Base-by-base conservation (phyloP, 2,888 invertebrate species). In the Argyresthia albistria region DNA sequence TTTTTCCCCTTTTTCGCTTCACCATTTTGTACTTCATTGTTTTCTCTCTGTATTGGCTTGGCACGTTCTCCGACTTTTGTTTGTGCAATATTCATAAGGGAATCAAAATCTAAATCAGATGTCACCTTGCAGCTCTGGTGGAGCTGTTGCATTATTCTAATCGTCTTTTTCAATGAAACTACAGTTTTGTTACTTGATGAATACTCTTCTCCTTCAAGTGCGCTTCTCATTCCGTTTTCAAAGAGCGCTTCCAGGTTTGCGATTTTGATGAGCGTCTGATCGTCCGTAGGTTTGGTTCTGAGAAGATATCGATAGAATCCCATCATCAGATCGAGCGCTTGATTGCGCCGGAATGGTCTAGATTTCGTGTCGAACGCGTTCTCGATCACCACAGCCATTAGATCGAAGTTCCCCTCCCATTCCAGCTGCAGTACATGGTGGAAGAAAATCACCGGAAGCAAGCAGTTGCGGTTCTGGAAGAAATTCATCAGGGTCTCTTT, bases 281-380 rank as follows among this genome's bases (percentile, higher is more conserved):
- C 76, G 9, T 71, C 55, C 35, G 60, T 58, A 8, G 80, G 74
- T 57, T 88, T 88, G 55, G 63, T 70, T 56, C 87, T 73, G 61
- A 91, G 88, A 11, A 90, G 73, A 60, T 92, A 90, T 49, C 87
- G 83, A 68, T 92, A 93, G 58, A 93, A 91, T 3, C 90, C 80
- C n/a, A 83, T 78, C 47, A 93, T 67, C 54, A 94, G 74, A 63
- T 93, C 92, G 1, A 92, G 63, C 0, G 92, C 92, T 76, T 93
- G 93, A 57, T 89, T 90, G 46, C 91, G 88, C 25, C 92, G 84
- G 63, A 91, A 93, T 36, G 91, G 90, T 56, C 93, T 84, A 2
- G 92, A 89, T 15, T 88, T 84, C 14, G 76, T 70, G 52, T 89
- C 87, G 56, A 93, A 91, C 52, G 91, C 82, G 63, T 90, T 90